Percentiles rank a stretch among this genome's conserved stretches.
Evolutionary conservation across 2,797 vertebrate genomes (phyloP).

Genomic region (Danio choprae): DNA sequence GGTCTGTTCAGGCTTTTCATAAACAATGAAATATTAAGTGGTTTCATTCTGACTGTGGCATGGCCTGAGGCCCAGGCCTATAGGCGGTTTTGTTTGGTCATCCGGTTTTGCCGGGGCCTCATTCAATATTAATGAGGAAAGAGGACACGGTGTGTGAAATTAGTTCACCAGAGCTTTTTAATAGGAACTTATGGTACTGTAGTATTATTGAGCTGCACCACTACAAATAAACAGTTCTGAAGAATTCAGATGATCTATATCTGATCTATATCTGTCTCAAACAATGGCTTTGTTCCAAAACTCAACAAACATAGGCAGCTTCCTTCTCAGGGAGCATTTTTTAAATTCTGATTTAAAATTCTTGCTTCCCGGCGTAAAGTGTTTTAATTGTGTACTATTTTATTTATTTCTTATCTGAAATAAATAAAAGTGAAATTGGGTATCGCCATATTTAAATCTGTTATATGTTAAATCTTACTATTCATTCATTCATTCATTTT

Average conservation of each 20-base stretch:
- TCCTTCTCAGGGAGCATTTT: not conserved
- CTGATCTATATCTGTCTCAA: conserved; percentile 10
- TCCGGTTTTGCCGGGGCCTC: conserved; percentile 65
- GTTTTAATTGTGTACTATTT: no score
- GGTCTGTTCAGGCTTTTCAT: conserved; percentile 70
- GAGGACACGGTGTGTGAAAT: conserved; percentile 56
- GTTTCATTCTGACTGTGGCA: conserved; percentile 13
- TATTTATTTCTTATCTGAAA: no score
- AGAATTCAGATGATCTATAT: conserved; percentile 7
- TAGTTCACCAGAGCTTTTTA: conserved; percentile 24
- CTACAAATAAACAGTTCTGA: not conserved
- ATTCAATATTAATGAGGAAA: conserved; percentile 76
- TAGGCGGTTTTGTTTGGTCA: conserved; percentile 37
- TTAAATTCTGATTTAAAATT: no score
- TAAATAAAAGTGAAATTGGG: no score
- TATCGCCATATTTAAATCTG: no score
- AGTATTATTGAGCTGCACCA: not conserved
- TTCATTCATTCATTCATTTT: no score
- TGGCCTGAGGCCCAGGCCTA: conserved; percentile 49
- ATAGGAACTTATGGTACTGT: conserved; percentile 1
- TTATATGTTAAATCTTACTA: no score
- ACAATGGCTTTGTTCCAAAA: conserved; percentile 1
- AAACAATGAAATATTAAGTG: conserved; percentile 72
- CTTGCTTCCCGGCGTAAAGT: no score
- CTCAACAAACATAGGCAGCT: not conserved